Evolutionary conservation across 2,888 invertebrate genomes (phyloP).

Genomic region (Drosophila neutralis): DNA sequence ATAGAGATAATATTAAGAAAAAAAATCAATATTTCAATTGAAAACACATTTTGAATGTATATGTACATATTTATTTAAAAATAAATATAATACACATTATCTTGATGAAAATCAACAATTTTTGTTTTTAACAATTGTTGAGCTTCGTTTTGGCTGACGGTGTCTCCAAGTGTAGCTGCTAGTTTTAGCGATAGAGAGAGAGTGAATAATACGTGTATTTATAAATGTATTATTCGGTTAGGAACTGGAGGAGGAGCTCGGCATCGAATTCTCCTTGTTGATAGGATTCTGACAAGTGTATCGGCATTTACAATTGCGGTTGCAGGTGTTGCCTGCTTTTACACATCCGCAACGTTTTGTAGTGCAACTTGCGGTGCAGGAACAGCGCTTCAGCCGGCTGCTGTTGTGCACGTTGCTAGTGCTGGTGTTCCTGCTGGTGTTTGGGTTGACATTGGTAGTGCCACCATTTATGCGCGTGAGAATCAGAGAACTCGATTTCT

Average conservation of each 20-base stretch:
- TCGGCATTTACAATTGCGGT: neutral
- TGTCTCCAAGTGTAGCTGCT: neutral
- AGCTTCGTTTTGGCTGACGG: neutral
- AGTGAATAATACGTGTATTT: neutral
- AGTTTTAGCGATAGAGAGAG: neutral
- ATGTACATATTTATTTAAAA: too few species aligned
- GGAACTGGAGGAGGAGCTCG: neutral
- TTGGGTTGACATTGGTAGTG: too few species aligned
- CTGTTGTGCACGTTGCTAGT: neutral
- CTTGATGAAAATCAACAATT: neutral
- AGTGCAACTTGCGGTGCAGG: neutral
- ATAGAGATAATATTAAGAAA: neutral
- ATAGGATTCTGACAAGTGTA: neutral
- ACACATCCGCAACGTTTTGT: neutral
- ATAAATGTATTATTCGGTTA: neutral
- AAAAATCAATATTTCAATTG: too few species aligned
- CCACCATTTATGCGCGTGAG: too few species aligned
- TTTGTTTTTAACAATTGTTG: too few species aligned
- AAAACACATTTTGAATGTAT: too few species aligned
- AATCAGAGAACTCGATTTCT: neutral
- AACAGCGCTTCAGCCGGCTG: neutral
- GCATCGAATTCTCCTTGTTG: constrained; percentile 1
- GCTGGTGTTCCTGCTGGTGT: neutral
- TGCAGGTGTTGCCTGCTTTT: neutral
- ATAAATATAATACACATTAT: neutral